phyloP scores from a whole-genome alignment of 2,797 vertebrate genomes.

The Tolypeutes matacus region DNA sequence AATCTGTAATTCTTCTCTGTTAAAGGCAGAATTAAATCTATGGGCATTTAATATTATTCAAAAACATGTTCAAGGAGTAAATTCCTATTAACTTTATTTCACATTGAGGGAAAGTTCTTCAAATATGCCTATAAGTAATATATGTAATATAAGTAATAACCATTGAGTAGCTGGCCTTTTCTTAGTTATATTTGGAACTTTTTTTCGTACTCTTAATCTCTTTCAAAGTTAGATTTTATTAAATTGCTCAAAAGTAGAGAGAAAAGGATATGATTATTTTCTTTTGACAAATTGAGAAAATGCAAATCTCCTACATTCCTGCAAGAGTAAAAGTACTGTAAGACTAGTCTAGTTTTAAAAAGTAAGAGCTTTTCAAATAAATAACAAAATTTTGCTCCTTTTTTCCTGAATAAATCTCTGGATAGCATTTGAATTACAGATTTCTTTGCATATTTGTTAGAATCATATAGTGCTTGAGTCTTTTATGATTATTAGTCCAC shows the following conservation, averaged over 20 bases:
- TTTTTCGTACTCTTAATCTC: neutral
- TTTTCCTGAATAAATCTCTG: neutral
- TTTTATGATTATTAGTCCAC: slow-evolving; percentile 4
- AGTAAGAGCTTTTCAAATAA: slow-evolving; percentile 46
- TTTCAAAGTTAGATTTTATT: slow-evolving; percentile 53
- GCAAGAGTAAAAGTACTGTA: neutral
- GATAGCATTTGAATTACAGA: neutral
- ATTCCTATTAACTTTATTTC: neutral
- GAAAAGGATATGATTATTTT: neutral
- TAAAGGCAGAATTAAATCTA: neutral
- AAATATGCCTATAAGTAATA: neutral
- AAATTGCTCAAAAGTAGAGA: slow-evolving; percentile 27
- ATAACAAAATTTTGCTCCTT: neutral
- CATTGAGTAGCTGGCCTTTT: neutral
- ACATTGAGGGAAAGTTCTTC: neutral
- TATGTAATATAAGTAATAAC: neutral
- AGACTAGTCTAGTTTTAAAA: neutral
- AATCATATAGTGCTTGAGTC: neutral
- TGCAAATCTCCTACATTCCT: neutral
- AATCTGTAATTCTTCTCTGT: neutral
- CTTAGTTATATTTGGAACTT: neutral
- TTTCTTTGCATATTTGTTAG: neutral
- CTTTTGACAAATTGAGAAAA: slow-evolving; percentile 40
- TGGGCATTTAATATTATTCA: neutral
- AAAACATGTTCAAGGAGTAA: neutral